Conservation (phyloP, 2,888 invertebrate genomes). For the Epinotia bilunana region DNA sequence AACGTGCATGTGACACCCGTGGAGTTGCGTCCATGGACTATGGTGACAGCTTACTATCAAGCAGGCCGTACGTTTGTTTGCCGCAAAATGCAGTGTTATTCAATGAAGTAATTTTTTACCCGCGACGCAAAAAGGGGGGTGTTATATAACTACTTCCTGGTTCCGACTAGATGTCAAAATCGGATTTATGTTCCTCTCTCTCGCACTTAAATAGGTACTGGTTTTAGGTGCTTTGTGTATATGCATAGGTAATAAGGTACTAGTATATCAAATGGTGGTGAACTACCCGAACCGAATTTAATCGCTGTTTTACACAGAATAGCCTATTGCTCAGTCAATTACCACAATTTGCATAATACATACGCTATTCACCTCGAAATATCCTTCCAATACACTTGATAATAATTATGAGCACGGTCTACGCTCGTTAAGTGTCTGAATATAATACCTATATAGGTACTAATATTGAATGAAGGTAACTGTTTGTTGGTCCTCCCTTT, state of each 20-base stretch:
- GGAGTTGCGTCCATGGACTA: too few relatives aligned
- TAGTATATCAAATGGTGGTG: neutral
- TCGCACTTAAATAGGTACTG: too few relatives aligned
- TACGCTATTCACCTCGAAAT: constrained; percentile 1
- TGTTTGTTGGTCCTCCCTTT: neutral
- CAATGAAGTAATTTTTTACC: too few relatives aligned
- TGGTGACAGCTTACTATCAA: too few relatives aligned
- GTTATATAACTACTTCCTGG: too few relatives aligned
- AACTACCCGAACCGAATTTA: neutral
- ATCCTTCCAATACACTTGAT: constrained; percentile 5
- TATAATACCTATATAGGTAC: neutral
- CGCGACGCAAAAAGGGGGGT: too few relatives aligned
- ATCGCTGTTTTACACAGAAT: neutral
- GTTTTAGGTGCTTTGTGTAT: too few relatives aligned
- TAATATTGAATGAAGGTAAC: neutral
- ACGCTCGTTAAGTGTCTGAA: neutral
- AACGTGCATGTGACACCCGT: too few relatives aligned
- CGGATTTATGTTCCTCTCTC: too few relatives aligned
- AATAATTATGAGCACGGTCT: constrained; percentile 5
- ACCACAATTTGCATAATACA: constrained; percentile 15
- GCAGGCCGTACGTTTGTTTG: too few relatives aligned
- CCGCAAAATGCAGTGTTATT: too few relatives aligned
- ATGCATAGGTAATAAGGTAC: neutral
- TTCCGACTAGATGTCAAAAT: too few relatives aligned
- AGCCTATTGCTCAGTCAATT: constrained; percentile 2